Percentiles rank a stretch among this genome's conserved stretches.
Evolutionary conservation across 2,797 vertebrate genomes (phyloP).

Genomic region (Mus minutoides): DNA sequence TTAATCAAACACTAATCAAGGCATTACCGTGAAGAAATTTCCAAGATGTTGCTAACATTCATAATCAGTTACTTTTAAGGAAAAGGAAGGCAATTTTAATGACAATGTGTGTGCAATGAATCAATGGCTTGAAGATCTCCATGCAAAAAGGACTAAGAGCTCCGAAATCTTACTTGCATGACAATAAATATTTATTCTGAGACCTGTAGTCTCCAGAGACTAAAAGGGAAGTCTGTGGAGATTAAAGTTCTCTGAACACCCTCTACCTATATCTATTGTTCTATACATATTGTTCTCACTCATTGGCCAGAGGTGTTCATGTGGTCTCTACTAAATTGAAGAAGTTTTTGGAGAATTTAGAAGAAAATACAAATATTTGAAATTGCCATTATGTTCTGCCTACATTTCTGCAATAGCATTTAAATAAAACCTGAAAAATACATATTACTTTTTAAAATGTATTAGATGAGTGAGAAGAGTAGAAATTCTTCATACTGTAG

Average conservation of each 20-base stretch:
- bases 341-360: not conserved
- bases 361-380: not conserved
- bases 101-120: not conserved
- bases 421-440: not conserved
- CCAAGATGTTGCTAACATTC: not conserved
- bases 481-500: not conserved
- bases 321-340: not conserved
- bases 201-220: not conserved
- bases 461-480: not conserved
- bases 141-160: slow-evolving; percentile 8
- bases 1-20: not conserved
- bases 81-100: not conserved
- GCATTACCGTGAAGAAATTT: not conserved
- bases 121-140: not conserved
- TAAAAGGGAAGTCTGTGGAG: too few relatives aligned
- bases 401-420: not conserved
- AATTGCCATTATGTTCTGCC: not conserved
- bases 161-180: not conserved
- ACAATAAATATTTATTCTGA: not conserved
- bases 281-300: too few relatives aligned
- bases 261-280: not conserved
- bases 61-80: not conserved
- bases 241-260: not conserved
- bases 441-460: not conserved
- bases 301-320: not conserved